Base-by-base conservation (phyloP, 2,797 vertebrate species). In the Hydrolagus colliei region DNA sequence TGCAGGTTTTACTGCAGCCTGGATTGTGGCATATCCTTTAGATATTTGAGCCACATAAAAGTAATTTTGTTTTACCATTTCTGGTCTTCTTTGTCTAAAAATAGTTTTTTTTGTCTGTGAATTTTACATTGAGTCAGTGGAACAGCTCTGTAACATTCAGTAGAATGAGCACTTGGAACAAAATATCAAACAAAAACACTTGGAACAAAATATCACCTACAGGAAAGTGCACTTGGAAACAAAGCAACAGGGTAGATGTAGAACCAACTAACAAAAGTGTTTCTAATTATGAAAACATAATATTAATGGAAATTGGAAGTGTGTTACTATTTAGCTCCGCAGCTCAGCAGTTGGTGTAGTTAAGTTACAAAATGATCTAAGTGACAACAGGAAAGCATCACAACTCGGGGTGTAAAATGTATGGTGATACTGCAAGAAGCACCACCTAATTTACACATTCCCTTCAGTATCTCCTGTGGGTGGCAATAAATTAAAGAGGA, bases 401-500 rank as follows among this genome's bases (percentile, higher is more conserved):
- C 4, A 5, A 13, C 0, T 67, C 13, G 16, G 13, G 13, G 61
- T 32, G 12, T 63, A 79, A 79, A 79, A 63, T 79, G 59, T 11
- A 52, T 32, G 27, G 2, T 10, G 14, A 65, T 22, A 7, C 12
- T 9, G 1, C 6, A 52, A 52, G 41, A 52, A 52, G 41, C 62
- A 13, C 9, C 62, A 65, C 22, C 13, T 80, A 80, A 80, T 80
- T 80, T 32, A 80, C 27, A 35, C 32, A 32, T 75, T 75, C 73
- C 18, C 73, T 35, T 75, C 73, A 75, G 13, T 35, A 72, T 20
- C 8, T 22, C 8, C 22, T 74, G 22, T 74, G 73, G 73, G 13
- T 35, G 32, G 73, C 35, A 11, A 32, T 27, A 74, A 74, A 74
- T 74, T 52, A 52, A 52, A 52, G 41, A 52, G 41, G 41, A 52